A percentile compares a stretch with the other conserved stretches of the same genome.
Conservation (phyloP, 2,797 vertebrate species). For the Eutrigla gurnardus region DNA sequence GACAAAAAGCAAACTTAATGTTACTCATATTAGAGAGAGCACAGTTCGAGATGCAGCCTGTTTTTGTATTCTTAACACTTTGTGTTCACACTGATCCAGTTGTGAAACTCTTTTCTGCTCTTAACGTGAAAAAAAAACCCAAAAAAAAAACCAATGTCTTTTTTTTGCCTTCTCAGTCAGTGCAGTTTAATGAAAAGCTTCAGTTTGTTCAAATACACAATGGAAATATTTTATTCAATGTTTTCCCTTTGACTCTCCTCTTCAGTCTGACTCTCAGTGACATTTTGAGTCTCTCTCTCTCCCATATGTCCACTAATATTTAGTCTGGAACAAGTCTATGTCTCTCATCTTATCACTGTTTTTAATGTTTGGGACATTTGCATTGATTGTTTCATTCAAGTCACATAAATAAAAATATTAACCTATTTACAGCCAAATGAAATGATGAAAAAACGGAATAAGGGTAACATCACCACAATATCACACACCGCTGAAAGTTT, state of each 20-base stretch:
- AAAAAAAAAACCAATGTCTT: conserved; percentile 30
- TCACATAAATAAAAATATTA: neutral
- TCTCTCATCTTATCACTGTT: neutral
- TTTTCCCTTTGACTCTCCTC: neutral
- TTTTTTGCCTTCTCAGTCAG: neutral
- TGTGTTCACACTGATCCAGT: neutral
- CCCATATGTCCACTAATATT: conserved; percentile 37
- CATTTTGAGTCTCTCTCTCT: conserved; percentile 34
- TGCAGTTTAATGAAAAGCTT: conserved; percentile 13
- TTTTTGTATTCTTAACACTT: neutral
- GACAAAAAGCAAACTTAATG: neutral
- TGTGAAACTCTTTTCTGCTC: conserved; percentile 26
- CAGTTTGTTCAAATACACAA: conserved; percentile 16
- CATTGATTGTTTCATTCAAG: neutral
- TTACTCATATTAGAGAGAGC: too few species aligned
- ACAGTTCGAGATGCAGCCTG: conserved; percentile 30
- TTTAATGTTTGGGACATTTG: neutral
- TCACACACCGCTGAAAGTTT: too few species aligned
- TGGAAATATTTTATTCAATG: neutral
- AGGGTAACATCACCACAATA: too few species aligned
- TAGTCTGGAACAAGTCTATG: conserved; percentile 5
- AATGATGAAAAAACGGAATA: neutral
- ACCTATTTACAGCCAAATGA: neutral
- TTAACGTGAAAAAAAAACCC: neutral
- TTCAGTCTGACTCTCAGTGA: conserved; percentile 24